Conservation (phyloP, 2,797 vertebrate genomes). For the Parauchenoglanis ngamensis region DNA sequence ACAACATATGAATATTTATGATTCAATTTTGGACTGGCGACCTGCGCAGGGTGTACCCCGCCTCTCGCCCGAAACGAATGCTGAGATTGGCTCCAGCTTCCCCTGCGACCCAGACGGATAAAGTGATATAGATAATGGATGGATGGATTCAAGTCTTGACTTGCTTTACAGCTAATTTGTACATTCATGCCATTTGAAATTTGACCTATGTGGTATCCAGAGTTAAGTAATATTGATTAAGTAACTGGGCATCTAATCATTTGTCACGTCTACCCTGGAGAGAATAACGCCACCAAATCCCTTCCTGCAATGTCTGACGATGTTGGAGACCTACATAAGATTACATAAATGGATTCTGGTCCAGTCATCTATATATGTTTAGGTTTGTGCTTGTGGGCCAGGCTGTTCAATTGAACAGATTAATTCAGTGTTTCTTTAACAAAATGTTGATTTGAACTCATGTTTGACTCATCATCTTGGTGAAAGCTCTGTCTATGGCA, state of each 20-base stretch:
- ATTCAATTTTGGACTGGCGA: too few species aligned
- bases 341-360: not conserved
- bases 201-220: not conserved
- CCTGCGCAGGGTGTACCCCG: too few species aligned
- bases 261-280: not conserved
- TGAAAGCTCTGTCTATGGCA: not conserved
- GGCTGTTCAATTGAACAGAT: not conserved
- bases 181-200: not conserved
- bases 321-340: not conserved
- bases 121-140: too few species aligned
- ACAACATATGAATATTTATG: too few species aligned
- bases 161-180: not conserved
- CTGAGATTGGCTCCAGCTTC: too few species aligned
- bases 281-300: not conserved
- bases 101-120: too few species aligned
- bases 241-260: not conserved
- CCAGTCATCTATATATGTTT: not conserved
- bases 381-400: not conserved
- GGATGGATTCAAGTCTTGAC: not conserved
- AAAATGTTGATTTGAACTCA: not conserved
- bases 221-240: not conserved
- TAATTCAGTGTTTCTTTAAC: too few species aligned
- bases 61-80: too few species aligned
- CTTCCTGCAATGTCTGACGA: not conserved
- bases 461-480: not conserved